phyloP scores from a whole-genome alignment of 2,113 vertebrate genomes.

The Corythaeola cristata region DNA sequence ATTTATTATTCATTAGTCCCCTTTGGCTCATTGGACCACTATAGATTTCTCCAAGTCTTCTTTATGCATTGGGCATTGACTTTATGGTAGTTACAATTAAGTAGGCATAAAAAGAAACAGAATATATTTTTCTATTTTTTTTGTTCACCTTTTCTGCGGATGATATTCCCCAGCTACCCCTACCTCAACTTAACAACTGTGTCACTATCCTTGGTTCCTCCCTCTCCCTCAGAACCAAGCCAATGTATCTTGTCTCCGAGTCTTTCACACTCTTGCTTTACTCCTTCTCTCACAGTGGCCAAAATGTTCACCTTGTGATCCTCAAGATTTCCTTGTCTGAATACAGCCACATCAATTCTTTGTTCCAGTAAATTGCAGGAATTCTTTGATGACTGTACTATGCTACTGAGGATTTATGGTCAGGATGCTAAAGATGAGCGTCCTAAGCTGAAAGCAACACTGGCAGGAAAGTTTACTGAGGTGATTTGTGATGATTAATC shows the following conservation, averaged over 20 bases:
- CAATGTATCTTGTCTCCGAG: rapidly evolving
- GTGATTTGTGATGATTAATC: background rate
- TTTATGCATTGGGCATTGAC: background rate
- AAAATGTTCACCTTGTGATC: background rate
- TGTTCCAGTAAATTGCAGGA: background rate
- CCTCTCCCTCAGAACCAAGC: background rate
- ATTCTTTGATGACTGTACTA: background rate
- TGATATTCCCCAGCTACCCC: background rate
- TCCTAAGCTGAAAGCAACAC: background rate
- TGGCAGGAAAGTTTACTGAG: background rate
- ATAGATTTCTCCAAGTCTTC: background rate
- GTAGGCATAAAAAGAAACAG: background rate
- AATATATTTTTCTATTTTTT: background rate
- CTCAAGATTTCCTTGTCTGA: background rate
- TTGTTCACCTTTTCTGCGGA: background rate
- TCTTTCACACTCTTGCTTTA: background rate
- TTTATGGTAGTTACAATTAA: background rate
- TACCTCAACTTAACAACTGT: background rate
- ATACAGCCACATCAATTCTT: background rate
- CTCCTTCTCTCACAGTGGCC: background rate
- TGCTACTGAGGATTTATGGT: background rate
- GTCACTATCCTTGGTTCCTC: background rate
- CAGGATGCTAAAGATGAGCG: background rate
- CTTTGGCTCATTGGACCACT: background rate
- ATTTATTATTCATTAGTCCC: background rate